Evolutionary conservation across 2,797 vertebrate species (phyloP).

Genomic region (Melanotaenia maccullochi): DNA sequence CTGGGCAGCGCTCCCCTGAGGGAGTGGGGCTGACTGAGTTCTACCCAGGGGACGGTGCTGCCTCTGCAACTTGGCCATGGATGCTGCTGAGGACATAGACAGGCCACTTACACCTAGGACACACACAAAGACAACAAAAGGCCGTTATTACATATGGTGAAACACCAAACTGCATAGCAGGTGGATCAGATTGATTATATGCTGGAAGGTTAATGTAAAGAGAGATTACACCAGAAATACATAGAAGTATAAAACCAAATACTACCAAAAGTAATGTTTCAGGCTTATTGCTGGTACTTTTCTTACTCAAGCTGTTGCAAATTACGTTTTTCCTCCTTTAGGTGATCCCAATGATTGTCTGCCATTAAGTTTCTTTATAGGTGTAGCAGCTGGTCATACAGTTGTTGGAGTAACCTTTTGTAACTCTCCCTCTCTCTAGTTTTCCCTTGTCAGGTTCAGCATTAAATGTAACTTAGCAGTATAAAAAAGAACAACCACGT

Average conservation of each 20-base stretch:
- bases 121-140: background rate
- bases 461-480: background rate
- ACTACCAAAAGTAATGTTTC: too few relatives aligned
- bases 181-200: background rate
- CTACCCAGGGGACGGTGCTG: conserved; percentile 95
- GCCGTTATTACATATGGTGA: background rate
- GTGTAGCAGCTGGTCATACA: background rate
- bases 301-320: too few relatives aligned
- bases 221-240: background rate
- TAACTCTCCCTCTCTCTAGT: background rate
- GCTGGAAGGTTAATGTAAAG: background rate
- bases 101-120: conserved; percentile 87
- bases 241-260: background rate
- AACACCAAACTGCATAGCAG: background rate
- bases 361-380: background rate
- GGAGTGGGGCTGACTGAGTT: conserved; percentile 96
- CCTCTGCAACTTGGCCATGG: conserved; percentile 92
- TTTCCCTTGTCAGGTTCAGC: background rate
- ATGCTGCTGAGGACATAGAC: conserved; percentile 89
- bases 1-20: conserved; percentile 86
- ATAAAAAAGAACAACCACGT: too few relatives aligned
- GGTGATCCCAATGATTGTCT: too few relatives aligned
- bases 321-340: too few relatives aligned
- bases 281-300: too few relatives aligned
- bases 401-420: too few relatives aligned